Evolutionary conservation across 2,113 vertebrate genomes (phyloP).

Genomic region (Amazona guildingii): DNA sequence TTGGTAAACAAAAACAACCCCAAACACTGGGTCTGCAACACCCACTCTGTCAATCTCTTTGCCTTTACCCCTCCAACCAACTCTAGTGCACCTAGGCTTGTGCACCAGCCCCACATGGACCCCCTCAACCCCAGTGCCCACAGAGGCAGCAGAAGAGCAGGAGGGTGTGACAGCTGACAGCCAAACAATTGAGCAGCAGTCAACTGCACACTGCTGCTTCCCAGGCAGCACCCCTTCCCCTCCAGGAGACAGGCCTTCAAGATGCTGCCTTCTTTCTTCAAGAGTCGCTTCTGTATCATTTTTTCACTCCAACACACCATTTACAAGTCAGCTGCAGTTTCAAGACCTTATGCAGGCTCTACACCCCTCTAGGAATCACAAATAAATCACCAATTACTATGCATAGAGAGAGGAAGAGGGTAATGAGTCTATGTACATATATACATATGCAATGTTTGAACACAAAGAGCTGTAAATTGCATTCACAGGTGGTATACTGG

Average conservation of each 20-base stretch:
- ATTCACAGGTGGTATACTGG: constrained; percentile 64
- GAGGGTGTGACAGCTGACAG: background rate
- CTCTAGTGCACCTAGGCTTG: fast-evolving
- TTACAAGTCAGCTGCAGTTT: background rate
- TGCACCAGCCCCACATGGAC: background rate
- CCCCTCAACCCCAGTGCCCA: fast-evolving
- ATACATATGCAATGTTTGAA: constrained; percentile 68
- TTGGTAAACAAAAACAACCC: background rate
- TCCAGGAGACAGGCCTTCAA: background rate
- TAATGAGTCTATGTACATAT: constrained; percentile 61
- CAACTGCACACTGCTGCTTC: background rate
- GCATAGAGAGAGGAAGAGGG: constrained; percentile 52
- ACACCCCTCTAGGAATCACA: constrained; percentile 22
- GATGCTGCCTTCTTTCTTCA: background rate
- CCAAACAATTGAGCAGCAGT: fast-evolving
- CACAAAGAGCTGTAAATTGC: constrained; percentile 62
- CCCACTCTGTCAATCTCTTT: background rate
- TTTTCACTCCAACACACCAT: background rate
- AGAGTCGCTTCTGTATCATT: background rate
- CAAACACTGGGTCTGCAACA: background rate
- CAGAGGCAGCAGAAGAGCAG: background rate
- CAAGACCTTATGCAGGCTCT: background rate
- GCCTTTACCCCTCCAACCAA: background rate
- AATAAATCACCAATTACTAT: constrained; percentile 64
- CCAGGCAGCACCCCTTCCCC: background rate